Percentiles rank a stretch among this genome's conserved stretches.
Evolutionary conservation across 1,140 invertebrate genomes (phyloP).

Genomic region (Drosophila mayri): DNA sequence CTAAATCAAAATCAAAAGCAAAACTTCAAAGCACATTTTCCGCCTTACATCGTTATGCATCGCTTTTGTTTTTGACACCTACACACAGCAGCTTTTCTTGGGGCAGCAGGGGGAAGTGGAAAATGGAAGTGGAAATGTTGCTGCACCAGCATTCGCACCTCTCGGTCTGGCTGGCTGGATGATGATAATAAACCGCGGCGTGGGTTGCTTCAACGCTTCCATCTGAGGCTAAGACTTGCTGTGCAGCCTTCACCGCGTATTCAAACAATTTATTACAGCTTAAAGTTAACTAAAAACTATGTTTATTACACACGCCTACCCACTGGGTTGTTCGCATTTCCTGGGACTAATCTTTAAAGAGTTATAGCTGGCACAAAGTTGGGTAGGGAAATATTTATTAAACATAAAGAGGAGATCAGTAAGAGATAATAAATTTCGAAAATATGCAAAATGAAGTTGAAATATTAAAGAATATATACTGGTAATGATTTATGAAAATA

Average conservation of each 20-base stretch:
- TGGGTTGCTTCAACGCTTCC: conserved; percentile 68
- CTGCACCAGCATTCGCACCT: conserved; percentile 69
- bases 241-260: conserved; percentile 21
- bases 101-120: conserved; percentile 5
- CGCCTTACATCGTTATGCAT: conserved; percentile 54
- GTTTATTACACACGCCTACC: conserved; percentile 4
- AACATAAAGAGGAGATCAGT: not conserved
- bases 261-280: conserved; percentile 14
- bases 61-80: conserved; percentile 75
- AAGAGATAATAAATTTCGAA: not conserved
- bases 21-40: conserved; percentile 71
- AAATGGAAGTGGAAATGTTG: conserved; percentile 21
- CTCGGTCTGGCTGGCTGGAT: conserved; percentile 26
- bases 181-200: conserved; percentile 66
- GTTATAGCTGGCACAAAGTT: not conserved
- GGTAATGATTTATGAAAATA: not conserved
- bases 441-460: not conserved
- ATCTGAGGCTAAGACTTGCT: conserved; percentile 28
- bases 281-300: conserved; percentile 8
- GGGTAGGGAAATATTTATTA: not conserved
- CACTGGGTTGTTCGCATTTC: conserved; percentile 1
- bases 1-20: conserved; percentile 55
- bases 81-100: conserved; percentile 56
- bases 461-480: not conserved
- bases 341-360: not conserved